Conservation (phyloP, 2,797 vertebrate species). For the Limosa lapponica region DNA sequence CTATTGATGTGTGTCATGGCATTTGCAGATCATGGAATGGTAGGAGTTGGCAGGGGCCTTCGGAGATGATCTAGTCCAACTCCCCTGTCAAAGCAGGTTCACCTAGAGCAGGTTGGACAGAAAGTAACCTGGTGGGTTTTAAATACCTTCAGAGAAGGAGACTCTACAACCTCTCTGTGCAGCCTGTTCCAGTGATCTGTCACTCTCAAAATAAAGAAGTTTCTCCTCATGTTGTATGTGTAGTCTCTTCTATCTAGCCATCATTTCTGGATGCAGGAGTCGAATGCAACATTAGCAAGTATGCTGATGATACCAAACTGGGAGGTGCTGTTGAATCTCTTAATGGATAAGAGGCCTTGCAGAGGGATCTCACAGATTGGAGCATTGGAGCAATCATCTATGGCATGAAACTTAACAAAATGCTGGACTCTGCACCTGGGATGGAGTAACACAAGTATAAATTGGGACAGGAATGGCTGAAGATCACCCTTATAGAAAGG, state of each 20-base stretch:
- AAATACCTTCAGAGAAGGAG: neutral
- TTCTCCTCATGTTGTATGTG: neutral
- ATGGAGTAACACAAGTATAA: neutral
- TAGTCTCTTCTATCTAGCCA: neutral
- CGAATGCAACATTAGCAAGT: neutral
- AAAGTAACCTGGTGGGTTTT: neutral
- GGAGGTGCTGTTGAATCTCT: neutral
- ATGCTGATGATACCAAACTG: accelerated
- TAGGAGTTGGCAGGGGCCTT: neutral
- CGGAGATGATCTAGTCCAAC: neutral
- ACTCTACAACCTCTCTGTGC: neutral
- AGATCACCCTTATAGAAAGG: neutral
- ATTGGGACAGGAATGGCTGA: neutral
- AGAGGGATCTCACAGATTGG: neutral
- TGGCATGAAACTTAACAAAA: neutral
- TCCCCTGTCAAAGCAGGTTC: neutral
- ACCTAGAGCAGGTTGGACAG: neutral
- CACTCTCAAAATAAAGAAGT: neutral
- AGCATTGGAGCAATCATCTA: accelerated
- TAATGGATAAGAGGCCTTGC: neutral
- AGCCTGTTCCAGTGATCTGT: neutral
- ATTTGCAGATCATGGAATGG: neutral
- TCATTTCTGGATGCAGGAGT: neutral
- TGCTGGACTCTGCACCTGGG: neutral
- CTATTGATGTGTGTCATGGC: accelerated